Base-by-base conservation (phyloP, 1,140 invertebrate species). In the Zaprionus tsacasi region DNA sequence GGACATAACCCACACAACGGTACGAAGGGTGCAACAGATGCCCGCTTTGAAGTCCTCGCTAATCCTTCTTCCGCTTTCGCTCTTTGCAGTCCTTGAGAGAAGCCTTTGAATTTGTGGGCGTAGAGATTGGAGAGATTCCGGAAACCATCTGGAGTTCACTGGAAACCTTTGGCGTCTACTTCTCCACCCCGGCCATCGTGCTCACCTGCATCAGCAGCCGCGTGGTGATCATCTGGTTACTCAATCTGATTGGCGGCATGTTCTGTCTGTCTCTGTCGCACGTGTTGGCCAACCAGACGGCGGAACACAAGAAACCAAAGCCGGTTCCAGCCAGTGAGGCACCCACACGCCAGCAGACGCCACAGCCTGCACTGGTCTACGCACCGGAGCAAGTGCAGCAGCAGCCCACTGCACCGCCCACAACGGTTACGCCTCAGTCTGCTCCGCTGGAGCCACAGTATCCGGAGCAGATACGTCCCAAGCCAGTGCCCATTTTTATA, bases 221-320 rank as follows among this genome's bases (percentile, higher is more conserved):
- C 11, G 71, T 82, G 45, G 74, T 74, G 3, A 60, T 92, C 15
- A 85, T 92, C 21, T 92, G 91, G 91, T 59, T 92, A 25, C 64
- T 92, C 3, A 92, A 92, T 38, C 50, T 92, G 25, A 89, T 92
- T 17, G 91, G 91, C 1, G 75, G 68, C 21, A 75, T 77, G 12
- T 92, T 92, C 64, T 89, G 91, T 43, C 59, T 92, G 54, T 92
- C 91, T 1, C 38, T 92, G 21, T 82, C 91, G 0, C 60, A 54
- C 27, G 77, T 90, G 3, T 50, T 88, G 81, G 85, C 85, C 27
- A 69, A 58, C 1, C 74, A 81, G 48, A 72, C 78, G 15, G 61
- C 70, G 0, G 50, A 57, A 3, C 7, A 10, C 8, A 64, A 15
- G 11, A 43, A 21, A 30, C n/a, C 36, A 17, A 36, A 13, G 48